These are phyloP conservation scores for Ovibos moschatus DNA, from an alignment of 2,113 vertebrate species.

Conservation along the genomic window DNA sequence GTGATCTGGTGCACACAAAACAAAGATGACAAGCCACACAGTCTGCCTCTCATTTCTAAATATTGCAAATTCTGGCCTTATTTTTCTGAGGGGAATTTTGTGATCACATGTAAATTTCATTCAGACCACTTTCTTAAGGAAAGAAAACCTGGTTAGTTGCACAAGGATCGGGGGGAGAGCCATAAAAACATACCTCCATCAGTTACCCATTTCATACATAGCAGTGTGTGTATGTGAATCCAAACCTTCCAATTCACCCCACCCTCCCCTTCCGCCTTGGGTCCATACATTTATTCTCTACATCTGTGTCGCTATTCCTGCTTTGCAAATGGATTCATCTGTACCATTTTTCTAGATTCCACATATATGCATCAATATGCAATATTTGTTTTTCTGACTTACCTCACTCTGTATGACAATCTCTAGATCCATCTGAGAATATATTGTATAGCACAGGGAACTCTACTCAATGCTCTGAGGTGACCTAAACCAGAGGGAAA, in stretches of 20 bases:
- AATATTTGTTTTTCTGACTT: background rate
- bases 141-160: background rate
- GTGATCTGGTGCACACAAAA: background rate
- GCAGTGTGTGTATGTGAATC: background rate
- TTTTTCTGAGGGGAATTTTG: background rate
- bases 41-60: background rate
- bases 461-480: background rate
- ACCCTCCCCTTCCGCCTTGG: background rate
- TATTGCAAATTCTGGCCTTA: background rate
- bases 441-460: background rate
- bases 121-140: background rate
- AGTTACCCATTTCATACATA: background rate
- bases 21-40: background rate
- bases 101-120: background rate
- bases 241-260: background rate
- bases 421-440: background rate
- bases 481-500: background rate
- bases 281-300: background rate
- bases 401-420: background rate
- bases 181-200: background rate
- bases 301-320: background rate
- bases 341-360: background rate
- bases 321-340: background rate
- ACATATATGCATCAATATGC: background rate
- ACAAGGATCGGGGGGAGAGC: background rate